These are phyloP conservation scores for Beris chalybata DNA, from an alignment of 2,888 invertebrate genomes.

Conservation along the genomic window DNA sequence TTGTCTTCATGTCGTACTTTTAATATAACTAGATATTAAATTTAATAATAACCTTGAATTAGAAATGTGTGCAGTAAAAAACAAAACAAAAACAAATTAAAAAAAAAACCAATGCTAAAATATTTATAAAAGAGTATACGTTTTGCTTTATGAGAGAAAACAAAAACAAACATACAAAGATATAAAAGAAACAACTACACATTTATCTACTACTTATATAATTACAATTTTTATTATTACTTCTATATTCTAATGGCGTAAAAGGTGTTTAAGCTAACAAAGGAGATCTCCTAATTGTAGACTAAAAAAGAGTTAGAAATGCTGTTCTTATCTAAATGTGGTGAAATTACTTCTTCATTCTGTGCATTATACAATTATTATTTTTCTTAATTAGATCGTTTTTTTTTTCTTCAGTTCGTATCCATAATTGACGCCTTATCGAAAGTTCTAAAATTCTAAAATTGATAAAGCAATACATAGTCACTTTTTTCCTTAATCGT, in stretches of 20 bases:
- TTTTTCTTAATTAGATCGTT: too few relatives aligned
- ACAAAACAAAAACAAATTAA: background rate
- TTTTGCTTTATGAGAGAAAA: constrained; percentile 1
- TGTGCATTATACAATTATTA: too few relatives aligned
- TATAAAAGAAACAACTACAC: constrained; percentile 7
- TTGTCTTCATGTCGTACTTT: constrained; percentile 26
- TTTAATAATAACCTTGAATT: constrained; percentile 4
- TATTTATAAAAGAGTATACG: constrained; percentile 11
- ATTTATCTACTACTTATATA: constrained; percentile 14
- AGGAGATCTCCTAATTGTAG: constrained; percentile 3
- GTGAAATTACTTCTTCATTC: too few relatives aligned
- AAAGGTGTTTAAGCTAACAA: constrained; percentile 2
- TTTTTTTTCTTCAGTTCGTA: too few relatives aligned
- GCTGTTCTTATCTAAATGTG: background rate
- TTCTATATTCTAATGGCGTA: constrained; percentile 18
- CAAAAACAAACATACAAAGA: constrained; percentile 1
- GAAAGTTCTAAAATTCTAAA: too few relatives aligned
- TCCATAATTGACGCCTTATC: too few relatives aligned
- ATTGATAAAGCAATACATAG: too few relatives aligned
- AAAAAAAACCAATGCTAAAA: background rate
- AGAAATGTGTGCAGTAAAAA: constrained; percentile 1
- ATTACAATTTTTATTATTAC: constrained; percentile 6
- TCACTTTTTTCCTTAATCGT: too few relatives aligned
- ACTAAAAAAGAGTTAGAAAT: constrained; percentile 2
- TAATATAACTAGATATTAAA: constrained; percentile 13